Evolutionary conservation across 2,888 invertebrate species (phyloP).

Genomic region (Physocephala rufipes): DNA sequence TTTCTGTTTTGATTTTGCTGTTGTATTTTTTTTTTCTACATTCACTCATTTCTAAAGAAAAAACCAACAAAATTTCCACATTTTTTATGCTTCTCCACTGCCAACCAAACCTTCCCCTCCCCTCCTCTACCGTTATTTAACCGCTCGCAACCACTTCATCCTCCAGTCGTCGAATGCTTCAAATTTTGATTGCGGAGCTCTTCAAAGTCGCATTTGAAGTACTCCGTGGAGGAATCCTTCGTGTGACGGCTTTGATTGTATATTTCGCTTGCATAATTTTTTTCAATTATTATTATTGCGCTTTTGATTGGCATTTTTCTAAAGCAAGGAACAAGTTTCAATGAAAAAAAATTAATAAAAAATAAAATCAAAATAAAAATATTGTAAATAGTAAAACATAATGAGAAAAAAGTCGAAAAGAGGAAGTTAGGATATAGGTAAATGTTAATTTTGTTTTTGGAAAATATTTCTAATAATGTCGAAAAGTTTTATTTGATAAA

Average conservation of each 20-base stretch:
- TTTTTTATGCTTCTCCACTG: neutral
- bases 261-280: constrained; percentile 27
- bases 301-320: constrained; percentile 39
- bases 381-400: too few relatives aligned
- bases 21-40: too few relatives aligned
- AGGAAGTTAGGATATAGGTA: too few relatives aligned
- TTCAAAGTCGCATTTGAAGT: constrained; percentile 31
- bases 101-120: neutral
- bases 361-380: too few relatives aligned
- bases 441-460: too few relatives aligned
- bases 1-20: neutral
- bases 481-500: too few relatives aligned
- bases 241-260: constrained; percentile 5
- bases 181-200: constrained; percentile 23
- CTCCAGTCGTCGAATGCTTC: constrained; percentile 19
- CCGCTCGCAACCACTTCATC: neutral
- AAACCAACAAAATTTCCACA: neutral
- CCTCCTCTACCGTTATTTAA: neutral
- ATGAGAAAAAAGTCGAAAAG: too few relatives aligned
- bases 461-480: too few relatives aligned
- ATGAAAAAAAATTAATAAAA: too few relatives aligned
- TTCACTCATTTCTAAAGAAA: too few relatives aligned
- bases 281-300: constrained; percentile 39
- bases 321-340: too few relatives aligned
- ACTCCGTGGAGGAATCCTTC: constrained; percentile 21